Conservation (phyloP, 2,113 vertebrate species). For the Ginglymostoma cirratum region DNA sequence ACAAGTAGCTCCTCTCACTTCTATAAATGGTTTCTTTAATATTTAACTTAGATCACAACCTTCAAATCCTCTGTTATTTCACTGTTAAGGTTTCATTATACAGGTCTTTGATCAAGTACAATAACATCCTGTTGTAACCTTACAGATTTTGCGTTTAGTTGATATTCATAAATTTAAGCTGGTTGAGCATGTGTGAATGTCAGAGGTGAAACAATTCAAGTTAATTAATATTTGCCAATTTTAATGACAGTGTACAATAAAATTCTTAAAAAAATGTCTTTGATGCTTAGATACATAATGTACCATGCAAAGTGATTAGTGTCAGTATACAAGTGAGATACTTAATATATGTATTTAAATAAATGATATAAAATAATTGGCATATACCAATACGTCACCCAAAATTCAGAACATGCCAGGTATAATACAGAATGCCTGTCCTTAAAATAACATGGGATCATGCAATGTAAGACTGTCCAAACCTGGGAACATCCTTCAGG, state of each 20-base stretch:
- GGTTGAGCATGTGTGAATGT: not conserved
- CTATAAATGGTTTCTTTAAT: not conserved
- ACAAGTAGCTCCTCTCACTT: not conserved
- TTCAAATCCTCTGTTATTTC: not conserved
- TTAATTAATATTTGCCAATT: slow-evolving; percentile 9
- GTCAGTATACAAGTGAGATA: slow-evolving; percentile 8
- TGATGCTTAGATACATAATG: slow-evolving; percentile 21
- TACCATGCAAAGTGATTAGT: slow-evolving; percentile 23
- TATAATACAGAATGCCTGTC: not conserved
- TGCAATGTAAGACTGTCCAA: not conserved
- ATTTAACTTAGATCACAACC: not conserved
- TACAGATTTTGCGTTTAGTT: not conserved
- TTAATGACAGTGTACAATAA: slow-evolving; percentile 15
- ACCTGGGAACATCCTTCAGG: not conserved
- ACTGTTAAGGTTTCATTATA: not conserved
- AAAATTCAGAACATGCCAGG: slow-evolving; percentile 13
- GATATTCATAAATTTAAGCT: not conserved
- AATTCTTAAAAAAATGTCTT: not conserved
- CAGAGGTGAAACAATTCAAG: slow-evolving; percentile 11
- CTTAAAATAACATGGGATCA: not conserved
- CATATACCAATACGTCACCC: not conserved
- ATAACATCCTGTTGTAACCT: not conserved
- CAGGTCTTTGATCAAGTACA: not conserved
- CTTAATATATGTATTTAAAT: not conserved
- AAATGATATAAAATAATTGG: not conserved